These are phyloP conservation scores for Erebia aethiops DNA, from an alignment of 2,888 invertebrate species.

Conservation along the genomic window DNA sequence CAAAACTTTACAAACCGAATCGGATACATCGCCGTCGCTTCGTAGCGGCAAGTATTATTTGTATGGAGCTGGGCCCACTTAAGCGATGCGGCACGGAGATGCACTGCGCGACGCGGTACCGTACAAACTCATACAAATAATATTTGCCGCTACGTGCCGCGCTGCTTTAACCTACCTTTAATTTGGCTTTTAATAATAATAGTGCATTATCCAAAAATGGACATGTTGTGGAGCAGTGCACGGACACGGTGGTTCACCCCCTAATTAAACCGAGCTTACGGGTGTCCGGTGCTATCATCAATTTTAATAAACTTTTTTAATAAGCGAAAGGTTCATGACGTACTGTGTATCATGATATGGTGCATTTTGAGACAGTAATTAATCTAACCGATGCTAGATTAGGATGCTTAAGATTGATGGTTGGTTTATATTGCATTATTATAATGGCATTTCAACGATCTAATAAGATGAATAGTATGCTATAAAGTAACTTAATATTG, in stretches of 20 bases:
- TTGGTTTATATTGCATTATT: not conserved
- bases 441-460: no score
- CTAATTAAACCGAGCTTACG: conserved; percentile 27
- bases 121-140: no score
- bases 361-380: not conserved
- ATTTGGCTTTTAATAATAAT: conserved; percentile 18
- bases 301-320: conserved; percentile 33
- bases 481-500: no score
- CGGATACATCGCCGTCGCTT: no score
- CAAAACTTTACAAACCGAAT: no score
- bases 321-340: conserved; percentile 21
- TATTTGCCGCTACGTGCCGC: no score
- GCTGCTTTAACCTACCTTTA: not conserved
- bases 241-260: conserved; percentile 7
- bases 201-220: conserved; percentile 9
- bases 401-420: not conserved
- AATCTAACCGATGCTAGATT: conserved; percentile 1
- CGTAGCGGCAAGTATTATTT: no score
- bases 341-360: not conserved
- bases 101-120: no score
- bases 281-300: conserved; percentile 24
- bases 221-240: not conserved
- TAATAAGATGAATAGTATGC: no score
- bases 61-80: no score
- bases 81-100: no score